phyloP scores from a whole-genome alignment of 2,797 vertebrate species.

The Xenopus petersii region DNA sequence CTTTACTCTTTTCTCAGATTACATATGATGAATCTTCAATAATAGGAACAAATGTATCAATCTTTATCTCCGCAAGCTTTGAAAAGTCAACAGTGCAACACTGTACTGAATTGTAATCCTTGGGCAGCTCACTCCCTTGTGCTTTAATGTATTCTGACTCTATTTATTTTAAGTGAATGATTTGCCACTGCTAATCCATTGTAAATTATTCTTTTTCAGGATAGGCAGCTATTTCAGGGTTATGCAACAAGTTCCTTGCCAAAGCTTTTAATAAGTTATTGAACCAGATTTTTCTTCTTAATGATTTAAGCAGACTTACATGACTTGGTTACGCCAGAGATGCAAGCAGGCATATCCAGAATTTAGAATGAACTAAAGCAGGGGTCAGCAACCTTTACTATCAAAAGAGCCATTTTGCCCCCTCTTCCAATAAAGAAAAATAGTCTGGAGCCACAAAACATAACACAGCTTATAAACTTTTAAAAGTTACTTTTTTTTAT shows the following conservation, averaged over 20 bases:
- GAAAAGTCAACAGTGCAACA: not conserved
- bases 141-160: not conserved
- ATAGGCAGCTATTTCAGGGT: not conserved
- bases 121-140: not conserved
- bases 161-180: constrained; percentile 19
- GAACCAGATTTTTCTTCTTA: not conserved
- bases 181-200: constrained; percentile 4
- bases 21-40: too few species aligned
- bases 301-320: not conserved
- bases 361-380: not conserved
- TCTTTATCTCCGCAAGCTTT: not conserved
- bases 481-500: too few species aligned
- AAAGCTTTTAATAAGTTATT: not conserved
- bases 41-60: not conserved
- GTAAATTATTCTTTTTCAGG: not conserved
- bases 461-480: too few species aligned
- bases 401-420: too few species aligned
- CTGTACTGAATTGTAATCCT: not conserved
- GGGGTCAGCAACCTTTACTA: too few species aligned
- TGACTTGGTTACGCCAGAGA: not conserved
- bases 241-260: not conserved
- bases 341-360: not conserved
- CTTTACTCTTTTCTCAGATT: too few species aligned
- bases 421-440: too few species aligned
- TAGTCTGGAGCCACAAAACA: too few species aligned